Base-by-base conservation (phyloP, 2,888 invertebrate species). In the Drosophila putrida region DNA sequence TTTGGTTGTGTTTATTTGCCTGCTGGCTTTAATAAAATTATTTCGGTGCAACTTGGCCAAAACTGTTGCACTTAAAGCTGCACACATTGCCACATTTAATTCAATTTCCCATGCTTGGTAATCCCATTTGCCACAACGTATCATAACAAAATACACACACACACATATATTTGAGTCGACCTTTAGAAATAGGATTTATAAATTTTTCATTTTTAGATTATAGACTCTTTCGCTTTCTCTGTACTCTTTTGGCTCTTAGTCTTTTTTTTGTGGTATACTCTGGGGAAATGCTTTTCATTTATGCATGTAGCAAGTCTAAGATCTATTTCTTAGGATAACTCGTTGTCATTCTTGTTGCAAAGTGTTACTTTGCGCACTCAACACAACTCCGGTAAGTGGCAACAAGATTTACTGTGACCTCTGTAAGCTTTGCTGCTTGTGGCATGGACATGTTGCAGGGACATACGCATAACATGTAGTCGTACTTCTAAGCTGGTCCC, bases 11-110 rank as follows among this genome's bases (percentile, higher is more conserved):
- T 65, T 62, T 63, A 62, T 67, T 67, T 67, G 71, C 63, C 28
- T 55, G 61, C 51, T 66, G 75, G 60, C 68, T 82, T 85, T 83
- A 82, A 88, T 71, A 38, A 79, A 88, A 77, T 83, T 73, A 85
- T 83, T 50, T 74, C 60, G 44, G 44, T 78, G 67, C 71, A 70
- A 44, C 41, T 71, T 62, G 58, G 44, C 58, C 65, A 66, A 57
- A 67, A 73, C 58, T 49, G 49, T 62, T 49, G 58, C 68, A 71
- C 47, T 71, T 71, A 51, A 61, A 66, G 47, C 67, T 59, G 39
- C 49, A 41, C 43, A 58, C 39, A 33, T 46, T 43, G 43, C 28
- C 53, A 41, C 41, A 67, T 43, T 47, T 67, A 55, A 77, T 70
- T 44, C n/a, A 63, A 74, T 75, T 55, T 61, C 8, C 36, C 47